Base-by-base conservation (phyloP, 2,113 vertebrate species). In the Hiodon tergisus region DNA sequence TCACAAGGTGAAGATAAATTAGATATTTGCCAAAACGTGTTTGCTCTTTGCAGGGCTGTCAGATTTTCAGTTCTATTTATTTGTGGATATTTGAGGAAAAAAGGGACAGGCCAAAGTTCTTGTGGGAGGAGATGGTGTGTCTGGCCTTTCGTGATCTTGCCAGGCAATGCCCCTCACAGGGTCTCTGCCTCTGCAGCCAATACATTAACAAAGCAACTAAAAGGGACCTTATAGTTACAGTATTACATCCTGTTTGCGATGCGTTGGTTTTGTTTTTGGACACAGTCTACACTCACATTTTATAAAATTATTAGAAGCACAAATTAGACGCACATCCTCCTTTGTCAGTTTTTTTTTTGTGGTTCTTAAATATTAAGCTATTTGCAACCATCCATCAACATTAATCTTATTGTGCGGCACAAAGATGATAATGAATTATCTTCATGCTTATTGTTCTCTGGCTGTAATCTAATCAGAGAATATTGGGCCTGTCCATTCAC, bases 361-460 rank as follows among this genome's bases (percentile, higher is more conserved):
- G 61, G 17, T 16, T 71, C 58, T 59, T 48, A 67, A 46, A 67
- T 57, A 16, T 50, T 13, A 67, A 13, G 6, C 13, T n/a, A 13
- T 63, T 46, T 67, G 17, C 50, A 65, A 17, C 31, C 3, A 13
- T 6, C 11, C 47, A 54, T 46, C 17, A 17, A n/a, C 62, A 67
- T 67, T 68, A 58, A 75, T 75, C 65, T 59, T 53, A 50, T 47
- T 16, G 54, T 58, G 6, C 59, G 65, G 7, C 58, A 75, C 68
- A 46, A 68, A 52, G 31, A 62, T 72, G 62, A 75, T 67, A 68
- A 67, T 17, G 46, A 58, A 67, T 75, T 75, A 75, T 53, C 47
- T 31, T 75, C 65, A 50, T 8, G 51, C 68, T 67, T 67, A 67
- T 59, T 68, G 55, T 71, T 60, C 31, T 75, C 73, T 11, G 50